phyloP scores from a whole-genome alignment of 2,797 vertebrate genomes.

The Alosa sapidissima region DNA sequence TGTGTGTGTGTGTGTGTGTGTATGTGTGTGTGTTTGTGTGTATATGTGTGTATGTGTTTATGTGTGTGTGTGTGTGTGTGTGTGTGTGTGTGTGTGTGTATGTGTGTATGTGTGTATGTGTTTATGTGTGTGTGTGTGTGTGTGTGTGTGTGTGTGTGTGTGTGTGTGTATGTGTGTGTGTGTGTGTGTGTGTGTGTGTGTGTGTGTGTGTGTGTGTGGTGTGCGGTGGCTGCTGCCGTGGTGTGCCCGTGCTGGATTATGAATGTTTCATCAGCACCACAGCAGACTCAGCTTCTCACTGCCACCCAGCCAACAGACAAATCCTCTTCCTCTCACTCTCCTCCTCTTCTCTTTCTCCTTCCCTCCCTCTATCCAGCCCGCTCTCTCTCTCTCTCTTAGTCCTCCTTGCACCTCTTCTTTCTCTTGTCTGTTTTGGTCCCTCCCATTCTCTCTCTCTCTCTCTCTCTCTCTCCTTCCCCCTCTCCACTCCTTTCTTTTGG shows the following conservation, averaged over 20 bases:
- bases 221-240: conserved; percentile 65
- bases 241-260: conserved; percentile 78
- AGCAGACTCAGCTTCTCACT: conserved; percentile 68
- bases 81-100: conserved; percentile 40
- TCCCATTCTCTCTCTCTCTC: conserved; percentile 33
- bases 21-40: neutral
- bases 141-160: neutral
- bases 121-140: conserved; percentile 3
- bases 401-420: conserved; percentile 29
- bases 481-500: conserved; percentile 58
- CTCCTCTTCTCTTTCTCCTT: conserved; percentile 40
- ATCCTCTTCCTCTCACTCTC: conserved; percentile 78
- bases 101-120: conserved; percentile 30
- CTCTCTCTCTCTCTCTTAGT: conserved; percentile 41
- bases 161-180: neutral
- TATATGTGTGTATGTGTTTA: too few species aligned
- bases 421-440: neutral
- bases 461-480: conserved; percentile 16
- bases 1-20: neutral
- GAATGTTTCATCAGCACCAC: conserved; percentile 85
- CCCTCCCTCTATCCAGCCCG: neutral
- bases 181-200: conserved; percentile 41
- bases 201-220: conserved; percentile 35
- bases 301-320: conserved; percentile 72
- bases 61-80: neutral